Percentiles rank a stretch among this genome's conserved stretches.
phyloP scores from a whole-genome alignment of 2,888 invertebrate species.

The Cosmia pyralina region DNA sequence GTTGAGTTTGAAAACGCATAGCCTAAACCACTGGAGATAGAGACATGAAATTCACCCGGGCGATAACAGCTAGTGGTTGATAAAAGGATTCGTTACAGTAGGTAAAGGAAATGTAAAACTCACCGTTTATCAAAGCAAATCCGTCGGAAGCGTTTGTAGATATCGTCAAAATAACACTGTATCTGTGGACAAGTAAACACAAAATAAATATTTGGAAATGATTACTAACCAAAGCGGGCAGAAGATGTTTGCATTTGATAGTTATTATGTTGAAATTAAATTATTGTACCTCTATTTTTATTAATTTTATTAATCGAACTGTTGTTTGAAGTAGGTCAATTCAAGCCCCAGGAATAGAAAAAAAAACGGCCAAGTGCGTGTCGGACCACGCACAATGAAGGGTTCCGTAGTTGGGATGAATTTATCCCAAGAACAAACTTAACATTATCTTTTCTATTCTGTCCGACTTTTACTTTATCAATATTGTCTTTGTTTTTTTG shows the following conservation, averaged over 20 bases:
- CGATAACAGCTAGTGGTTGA: background rate
- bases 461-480: too few relatives aligned
- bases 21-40: too few relatives aligned
- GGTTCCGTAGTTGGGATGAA: too few relatives aligned
- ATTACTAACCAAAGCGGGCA: background rate
- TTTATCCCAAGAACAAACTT: too few relatives aligned
- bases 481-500: too few relatives aligned
- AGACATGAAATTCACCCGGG: too few relatives aligned
- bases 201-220: slow-evolving; percentile 35
- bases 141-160: slow-evolving; percentile 85
- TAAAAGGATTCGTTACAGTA: background rate
- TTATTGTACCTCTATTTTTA: background rate
- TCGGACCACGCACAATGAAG: too few relatives aligned
- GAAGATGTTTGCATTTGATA: slow-evolving; percentile 30
- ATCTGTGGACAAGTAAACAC: slow-evolving; percentile 76
- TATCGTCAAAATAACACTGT: slow-evolving; percentile 86
- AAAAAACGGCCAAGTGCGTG: too few relatives aligned
- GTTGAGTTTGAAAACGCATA: too few relatives aligned
- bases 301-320: background rate
- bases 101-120: slow-evolving; percentile 63
- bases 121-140: slow-evolving; percentile 86
- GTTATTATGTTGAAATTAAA: slow-evolving; percentile 12
- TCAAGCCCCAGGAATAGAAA: background rate
- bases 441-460: too few relatives aligned
- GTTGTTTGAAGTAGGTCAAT: background rate